Evolutionary conservation across 2,888 invertebrate genomes (phyloP).

Genomic region (Lepidocyrtoides sp.): DNA sequence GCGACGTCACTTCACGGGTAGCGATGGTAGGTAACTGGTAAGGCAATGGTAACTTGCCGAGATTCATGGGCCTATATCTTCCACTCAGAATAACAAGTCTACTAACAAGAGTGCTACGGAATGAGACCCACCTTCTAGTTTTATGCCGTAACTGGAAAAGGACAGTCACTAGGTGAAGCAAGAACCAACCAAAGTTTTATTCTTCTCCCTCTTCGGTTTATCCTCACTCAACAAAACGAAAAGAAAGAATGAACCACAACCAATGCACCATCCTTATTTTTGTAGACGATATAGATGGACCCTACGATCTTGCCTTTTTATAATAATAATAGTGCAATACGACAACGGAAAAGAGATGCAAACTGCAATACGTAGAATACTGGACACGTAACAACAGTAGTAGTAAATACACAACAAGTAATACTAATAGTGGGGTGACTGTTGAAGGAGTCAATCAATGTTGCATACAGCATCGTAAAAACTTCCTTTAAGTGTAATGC

Average conservation of each 20-base stretch:
- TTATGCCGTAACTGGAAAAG: slow-evolving; percentile 64
- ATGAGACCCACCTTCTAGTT: slow-evolving; percentile 72
- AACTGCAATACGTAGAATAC: too few species aligned
- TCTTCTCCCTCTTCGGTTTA: slow-evolving; percentile 43
- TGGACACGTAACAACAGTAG: too few species aligned
- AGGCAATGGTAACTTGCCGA: not conserved
- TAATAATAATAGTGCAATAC: too few species aligned
- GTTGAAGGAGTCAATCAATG: not conserved
- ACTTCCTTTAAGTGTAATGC: slow-evolving; percentile 1
- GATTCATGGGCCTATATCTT: not conserved
- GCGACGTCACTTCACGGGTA: slow-evolving; percentile 22
- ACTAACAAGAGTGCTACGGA: slow-evolving; percentile 64
- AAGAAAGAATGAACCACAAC: too few species aligned
- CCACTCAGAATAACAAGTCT: slow-evolving; percentile 54
- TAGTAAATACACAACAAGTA: too few species aligned
- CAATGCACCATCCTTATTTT: too few species aligned
- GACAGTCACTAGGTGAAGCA: slow-evolving; percentile 42
- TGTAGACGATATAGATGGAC: too few species aligned
- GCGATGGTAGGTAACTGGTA: too few species aligned
- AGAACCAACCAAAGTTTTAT: slow-evolving; percentile 68
- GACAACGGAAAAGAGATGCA: too few species aligned
- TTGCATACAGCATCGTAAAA: not conserved
- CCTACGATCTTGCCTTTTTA: too few species aligned
- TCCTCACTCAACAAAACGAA: not conserved
- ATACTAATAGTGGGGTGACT: too few species aligned